Evolutionary conservation across 1,140 invertebrate species (phyloP).

Genomic region (Brachionus sp.): DNA sequence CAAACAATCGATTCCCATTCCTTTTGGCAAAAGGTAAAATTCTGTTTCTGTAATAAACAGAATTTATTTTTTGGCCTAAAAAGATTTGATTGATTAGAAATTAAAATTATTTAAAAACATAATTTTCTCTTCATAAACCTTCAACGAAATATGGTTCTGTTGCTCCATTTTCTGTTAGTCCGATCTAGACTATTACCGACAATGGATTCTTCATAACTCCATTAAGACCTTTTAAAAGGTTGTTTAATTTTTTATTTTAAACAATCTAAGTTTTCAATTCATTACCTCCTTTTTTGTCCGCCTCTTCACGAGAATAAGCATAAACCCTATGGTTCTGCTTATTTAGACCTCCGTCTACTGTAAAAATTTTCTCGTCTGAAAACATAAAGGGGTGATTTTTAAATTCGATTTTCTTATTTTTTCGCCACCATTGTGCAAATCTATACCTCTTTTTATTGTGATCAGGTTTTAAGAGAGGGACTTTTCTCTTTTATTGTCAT

Average conservation of each 20-base stretch:
- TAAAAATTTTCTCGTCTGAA: neutral
- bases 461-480: neutral
- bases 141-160: conserved; percentile 21
- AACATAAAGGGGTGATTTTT: neutral
- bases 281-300: neutral
- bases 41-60: neutral
- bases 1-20: conserved; percentile 12
- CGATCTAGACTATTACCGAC: neutral
- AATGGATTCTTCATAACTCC: neutral
- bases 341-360: neutral
- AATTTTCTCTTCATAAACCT: neutral
- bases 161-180: no score
- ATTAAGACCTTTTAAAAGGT: neutral
- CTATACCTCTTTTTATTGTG: neutral
- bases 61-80: no score
- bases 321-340: neutral
- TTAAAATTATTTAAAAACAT: neutral
- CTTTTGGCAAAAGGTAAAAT: neutral
- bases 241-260: neutral
- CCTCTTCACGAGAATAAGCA: neutral
- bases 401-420: neutral
- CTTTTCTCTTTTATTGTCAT: neutral
- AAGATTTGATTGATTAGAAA: neutral
- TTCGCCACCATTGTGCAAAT: neutral
- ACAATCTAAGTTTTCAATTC: neutral